phyloP scores from a whole-genome alignment of 2,797 vertebrate genomes.

The Mycteria americana region DNA sequence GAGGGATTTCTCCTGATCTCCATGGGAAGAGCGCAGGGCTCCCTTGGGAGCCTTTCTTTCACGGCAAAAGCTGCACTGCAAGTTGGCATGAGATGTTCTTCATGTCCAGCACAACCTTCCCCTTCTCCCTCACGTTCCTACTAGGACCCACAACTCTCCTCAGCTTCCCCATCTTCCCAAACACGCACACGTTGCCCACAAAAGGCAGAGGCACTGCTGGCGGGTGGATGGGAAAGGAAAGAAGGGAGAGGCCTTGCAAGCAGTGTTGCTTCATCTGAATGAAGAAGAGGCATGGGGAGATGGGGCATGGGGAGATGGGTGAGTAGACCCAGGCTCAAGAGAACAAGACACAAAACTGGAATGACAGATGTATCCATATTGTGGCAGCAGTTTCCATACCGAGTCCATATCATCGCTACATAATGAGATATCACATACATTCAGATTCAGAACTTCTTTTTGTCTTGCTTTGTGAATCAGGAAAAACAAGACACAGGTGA shows the following conservation, averaged over 20 bases:
- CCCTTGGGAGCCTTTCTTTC: not conserved
- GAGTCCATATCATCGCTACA: fast-evolving
- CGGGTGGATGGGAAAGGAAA: not conserved
- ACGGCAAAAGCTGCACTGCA: not conserved
- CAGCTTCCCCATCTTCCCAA: not conserved
- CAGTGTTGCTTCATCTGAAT: not conserved
- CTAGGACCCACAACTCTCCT: not conserved
- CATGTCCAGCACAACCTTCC: not conserved
- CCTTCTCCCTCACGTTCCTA: not conserved
- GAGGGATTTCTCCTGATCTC: not conserved
- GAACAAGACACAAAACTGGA: not conserved
- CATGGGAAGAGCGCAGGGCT: fast-evolving
- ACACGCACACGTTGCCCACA: fast-evolving
- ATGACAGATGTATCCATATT: not conserved
- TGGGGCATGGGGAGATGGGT: not conserved
- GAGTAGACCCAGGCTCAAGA: not conserved
- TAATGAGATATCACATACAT: not conserved
- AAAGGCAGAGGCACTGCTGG: not conserved
- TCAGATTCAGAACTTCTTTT: not conserved
- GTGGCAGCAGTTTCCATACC: not conserved
- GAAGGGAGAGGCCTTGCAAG: not conserved
- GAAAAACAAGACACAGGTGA: not conserved
- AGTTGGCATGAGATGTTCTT: not conserved
- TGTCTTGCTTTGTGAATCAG: not conserved
- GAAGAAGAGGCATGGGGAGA: not conserved